phyloP scores from a whole-genome alignment of 2,797 vertebrate species.

The Molossus alvarezi region DNA sequence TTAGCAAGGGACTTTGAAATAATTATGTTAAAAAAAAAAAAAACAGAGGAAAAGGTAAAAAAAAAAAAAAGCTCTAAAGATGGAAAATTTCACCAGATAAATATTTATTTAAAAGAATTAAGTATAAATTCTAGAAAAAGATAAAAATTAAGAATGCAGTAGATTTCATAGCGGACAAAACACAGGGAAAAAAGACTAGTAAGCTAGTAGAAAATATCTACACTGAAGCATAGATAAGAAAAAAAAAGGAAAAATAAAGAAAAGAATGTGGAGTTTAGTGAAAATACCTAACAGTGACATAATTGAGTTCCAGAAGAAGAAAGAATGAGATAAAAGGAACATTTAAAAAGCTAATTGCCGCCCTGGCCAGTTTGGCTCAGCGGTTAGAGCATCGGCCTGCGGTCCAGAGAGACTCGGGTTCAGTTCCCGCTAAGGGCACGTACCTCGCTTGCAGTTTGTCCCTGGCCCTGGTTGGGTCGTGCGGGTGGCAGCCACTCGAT shows the following conservation, averaged over 20 bases:
- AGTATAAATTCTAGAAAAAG: constrained; percentile 44
- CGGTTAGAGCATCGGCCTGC: too few relatives aligned
- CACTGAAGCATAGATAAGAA: background rate
- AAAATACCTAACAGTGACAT: background rate
- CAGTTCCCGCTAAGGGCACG: too few relatives aligned
- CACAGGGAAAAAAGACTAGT: constrained; percentile 9
- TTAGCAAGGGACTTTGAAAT: constrained; percentile 33
- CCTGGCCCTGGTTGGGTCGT: too few relatives aligned
- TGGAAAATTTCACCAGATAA: constrained; percentile 35
- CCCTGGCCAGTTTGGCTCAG: too few relatives aligned
- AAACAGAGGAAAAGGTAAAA: background rate
- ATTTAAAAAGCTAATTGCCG: constrained; percentile 32
- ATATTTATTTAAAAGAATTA: constrained; percentile 23
- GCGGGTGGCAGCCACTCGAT: too few relatives aligned
- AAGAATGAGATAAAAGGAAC: background rate
- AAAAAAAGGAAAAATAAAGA: background rate
- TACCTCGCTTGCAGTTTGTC: too few relatives aligned
- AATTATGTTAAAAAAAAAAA: constrained; percentile 44
- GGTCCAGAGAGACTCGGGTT: too few relatives aligned
- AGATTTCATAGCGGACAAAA: constrained; percentile 47
- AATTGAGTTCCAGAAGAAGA: constrained; percentile 24
- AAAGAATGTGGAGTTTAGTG: background rate
- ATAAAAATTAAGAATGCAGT: constrained; percentile 28
- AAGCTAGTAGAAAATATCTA: constrained; percentile 37
- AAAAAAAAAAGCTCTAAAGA: background rate